A percentile compares a stretch with the other conserved stretches of the same genome.
Conservation (phyloP, 2,888 invertebrate genomes). For the Gymnocheta viridis region DNA sequence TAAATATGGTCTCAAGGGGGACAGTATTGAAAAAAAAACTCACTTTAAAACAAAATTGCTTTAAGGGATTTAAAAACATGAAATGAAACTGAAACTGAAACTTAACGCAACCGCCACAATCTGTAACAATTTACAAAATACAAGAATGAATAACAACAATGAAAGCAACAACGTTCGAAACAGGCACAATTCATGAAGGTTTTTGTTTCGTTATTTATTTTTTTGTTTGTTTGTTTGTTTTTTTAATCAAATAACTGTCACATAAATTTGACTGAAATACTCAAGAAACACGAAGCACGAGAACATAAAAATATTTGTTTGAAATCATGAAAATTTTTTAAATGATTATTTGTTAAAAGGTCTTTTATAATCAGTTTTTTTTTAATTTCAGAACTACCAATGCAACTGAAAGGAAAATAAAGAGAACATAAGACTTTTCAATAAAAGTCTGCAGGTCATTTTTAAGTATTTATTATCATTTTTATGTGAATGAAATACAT, state of each 20-base stretch:
- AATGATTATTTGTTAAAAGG: constrained; percentile 44
- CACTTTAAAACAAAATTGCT: too few species aligned
- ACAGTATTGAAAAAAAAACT: background rate
- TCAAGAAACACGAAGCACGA: constrained; percentile 10
- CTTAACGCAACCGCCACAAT: constrained; percentile 17
- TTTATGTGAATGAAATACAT: constrained; percentile 29
- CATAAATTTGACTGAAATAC: constrained; percentile 64
- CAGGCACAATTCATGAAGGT: constrained; percentile 29
- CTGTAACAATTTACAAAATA: constrained; percentile 32
- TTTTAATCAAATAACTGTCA: constrained; percentile 67
- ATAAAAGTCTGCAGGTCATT: constrained; percentile 55
- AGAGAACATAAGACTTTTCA: constrained; percentile 26
- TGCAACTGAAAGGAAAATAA: background rate
- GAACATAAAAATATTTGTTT: constrained; percentile 16
- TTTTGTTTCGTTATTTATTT: constrained; percentile 1
- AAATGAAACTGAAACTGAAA: constrained; percentile 28
- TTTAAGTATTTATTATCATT: constrained; percentile 47
- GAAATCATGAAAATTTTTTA: constrained; percentile 36
- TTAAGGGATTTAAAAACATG: constrained; percentile 11
- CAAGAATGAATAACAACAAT: background rate
- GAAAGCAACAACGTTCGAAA: constrained; percentile 13
- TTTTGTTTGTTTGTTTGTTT: too few species aligned
- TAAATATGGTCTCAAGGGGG: constrained; percentile 26
- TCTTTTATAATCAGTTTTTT: background rate
- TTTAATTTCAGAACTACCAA: background rate